Base-by-base conservation (phyloP, 2,888 invertebrate genomes). In the Trichopoda pennipes region DNA sequence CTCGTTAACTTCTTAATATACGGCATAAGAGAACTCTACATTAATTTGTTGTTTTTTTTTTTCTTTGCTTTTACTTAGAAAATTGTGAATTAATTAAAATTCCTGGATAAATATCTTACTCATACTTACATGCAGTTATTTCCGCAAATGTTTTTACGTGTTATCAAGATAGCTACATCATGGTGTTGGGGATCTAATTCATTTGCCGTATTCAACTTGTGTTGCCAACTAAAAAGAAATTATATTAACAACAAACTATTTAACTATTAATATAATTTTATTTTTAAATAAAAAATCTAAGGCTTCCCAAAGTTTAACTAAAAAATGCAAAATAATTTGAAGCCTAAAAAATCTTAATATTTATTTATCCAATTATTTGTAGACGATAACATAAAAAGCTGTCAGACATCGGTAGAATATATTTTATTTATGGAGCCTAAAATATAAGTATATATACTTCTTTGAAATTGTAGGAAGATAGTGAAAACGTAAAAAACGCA, bases 111-210 rank as follows among this genome's bases (percentile, higher is more conserved):
- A 38, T 60, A 19, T 19, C n/a, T 21, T 17, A 7, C 4, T 68
- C 4, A 49, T 44, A 87, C 88, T 89, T 87, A 91, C 91, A 90
- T 89, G 87, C 91, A 91, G 85, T 91, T 91, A 82, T 90, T 90
- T 84, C 90, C 93, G 90, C 95, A 95, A 86, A 95, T 95, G 89
- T 94, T 94, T 89, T 94, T 94, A 87, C 95, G 94, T 28, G 97
- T 97, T 84, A 97, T 94, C 60, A 97, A 93, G 85, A 97, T 94
- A 53, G 97, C 97, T 7, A 97, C 96, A 89, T 97, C 97, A 90
- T 97, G 97, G 88, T 97, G 97, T 88, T 96, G 94, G 1, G 97
- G 96, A 91, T 97, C 95, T 16, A 93, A 92, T 87, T 97, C 96
- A 86, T 95, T 93, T 23, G 92, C 92, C 2, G 95, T 95, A 90